A percentile compares a stretch with the other conserved stretches of the same genome.
These are phyloP conservation scores for Trichonephila clavata DNA, from an alignment of 1,140 invertebrate species.

Conservation along the genomic window DNA sequence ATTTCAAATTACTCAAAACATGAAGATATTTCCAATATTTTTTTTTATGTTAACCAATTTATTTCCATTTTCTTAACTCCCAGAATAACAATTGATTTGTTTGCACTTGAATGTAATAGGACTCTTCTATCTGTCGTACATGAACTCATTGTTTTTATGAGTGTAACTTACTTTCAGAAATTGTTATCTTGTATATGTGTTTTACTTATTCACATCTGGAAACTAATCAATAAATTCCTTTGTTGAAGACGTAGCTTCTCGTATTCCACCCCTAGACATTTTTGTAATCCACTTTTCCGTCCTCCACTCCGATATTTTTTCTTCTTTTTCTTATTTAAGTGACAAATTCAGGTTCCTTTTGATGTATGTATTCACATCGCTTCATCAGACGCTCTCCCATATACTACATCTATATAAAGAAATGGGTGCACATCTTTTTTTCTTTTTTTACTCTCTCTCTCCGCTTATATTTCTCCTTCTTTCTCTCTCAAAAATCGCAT, in stretches of 20 bases:
- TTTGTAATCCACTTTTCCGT: conserved; percentile 42
- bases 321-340: conserved; percentile 57
- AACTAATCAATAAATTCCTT: conserved; percentile 10
- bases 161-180: conserved; percentile 2
- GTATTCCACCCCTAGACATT: conserved; percentile 35
- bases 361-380: conserved; percentile 63
- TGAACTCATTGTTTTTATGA: background rate
- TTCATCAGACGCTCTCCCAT: conserved; percentile 50
- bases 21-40: too few species aligned
- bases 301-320: conserved; percentile 5
- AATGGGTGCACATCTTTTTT: background rate
- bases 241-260: background rate
- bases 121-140: too few species aligned
- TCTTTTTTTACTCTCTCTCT: background rate
- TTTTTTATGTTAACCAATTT: too few species aligned
- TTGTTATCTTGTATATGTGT: background rate
- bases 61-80: too few species aligned
- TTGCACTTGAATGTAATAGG: background rate
- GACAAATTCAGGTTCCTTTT: conserved; percentile 61
- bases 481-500: conserved; percentile 5
- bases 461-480: background rate
- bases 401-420: conserved; percentile 14
- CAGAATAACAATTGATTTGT: background rate
- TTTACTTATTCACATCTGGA: conserved; percentile 33
- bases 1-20: too few species aligned